Evolutionary conservation across 1,140 invertebrate genomes (phyloP), one percentile per base, ranked within the genome.

Genomic region (Drosophila pandora): DNA sequence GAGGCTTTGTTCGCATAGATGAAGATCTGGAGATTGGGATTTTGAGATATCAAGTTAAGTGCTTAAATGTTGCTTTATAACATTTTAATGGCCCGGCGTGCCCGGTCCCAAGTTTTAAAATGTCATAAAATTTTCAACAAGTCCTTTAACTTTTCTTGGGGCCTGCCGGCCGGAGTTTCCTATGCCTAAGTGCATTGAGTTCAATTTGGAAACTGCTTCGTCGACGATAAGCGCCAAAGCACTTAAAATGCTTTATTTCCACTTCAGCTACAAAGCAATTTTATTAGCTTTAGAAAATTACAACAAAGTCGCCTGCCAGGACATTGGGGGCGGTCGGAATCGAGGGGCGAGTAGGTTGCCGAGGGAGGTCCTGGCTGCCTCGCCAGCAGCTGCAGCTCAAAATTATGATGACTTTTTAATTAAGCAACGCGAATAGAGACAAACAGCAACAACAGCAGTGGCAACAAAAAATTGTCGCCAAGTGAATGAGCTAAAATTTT

Each of bases 391-490:
- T 89, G 83, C 83, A 89, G 65, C 83, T 76, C 67, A 68, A 75
- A 87, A 82, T 87, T 87, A 88, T 87, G 83, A 87, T 87, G 83
- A 87, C 83, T 88, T 87, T 87, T 87, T 87, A 87, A 87, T 87
- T 87, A 87, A 87, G 79, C 75, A 77, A 68, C 61, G 52, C 58
- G 64, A 79, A 56, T 34, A 32, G 53, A 68, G 56, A 61, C 57
- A 65, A 73, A 54, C 43, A 70, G 52, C 59, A 61, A 50, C 25
- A 64, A 41, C 28, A 21, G 41, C 41, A 43, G 41, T 43, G 41
- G 7, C 41, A 74, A 61, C 53, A 55, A 30, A 73, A 62, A 67
- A 72, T 61, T 58, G 80, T 84, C 76, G 80, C 75, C 81, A 76
- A 85, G 76, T 70, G 68, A 80, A 84, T 63, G 57, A 80, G 71